phyloP scores from a whole-genome alignment of 35 echinoderm and acorn worm genomes.

The Nesometra sesokonis region DNA sequence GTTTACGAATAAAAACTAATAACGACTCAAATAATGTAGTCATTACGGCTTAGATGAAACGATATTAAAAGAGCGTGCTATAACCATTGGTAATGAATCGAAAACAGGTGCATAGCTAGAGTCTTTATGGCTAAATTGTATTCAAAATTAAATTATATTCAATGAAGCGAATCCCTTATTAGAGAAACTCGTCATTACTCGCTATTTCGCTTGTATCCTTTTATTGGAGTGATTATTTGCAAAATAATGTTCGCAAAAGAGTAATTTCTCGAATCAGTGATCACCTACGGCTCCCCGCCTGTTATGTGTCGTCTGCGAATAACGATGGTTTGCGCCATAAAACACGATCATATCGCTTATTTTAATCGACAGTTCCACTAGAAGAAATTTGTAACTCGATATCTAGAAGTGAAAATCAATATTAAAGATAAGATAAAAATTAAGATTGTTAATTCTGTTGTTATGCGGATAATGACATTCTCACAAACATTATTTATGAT shows the following conservation, averaged over 20 bases:
- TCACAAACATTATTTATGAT: no score
- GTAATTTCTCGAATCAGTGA: not conserved
- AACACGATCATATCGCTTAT: no score
- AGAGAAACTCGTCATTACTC: not conserved
- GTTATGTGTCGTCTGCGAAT: no score
- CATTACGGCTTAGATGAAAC: not conserved
- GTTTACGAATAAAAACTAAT: not conserved
- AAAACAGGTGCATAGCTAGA: not conserved
- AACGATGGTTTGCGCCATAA: no score
- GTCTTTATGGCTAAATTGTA: not conserved
- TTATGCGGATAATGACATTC: no score
- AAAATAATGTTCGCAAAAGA: not conserved
- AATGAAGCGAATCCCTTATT: not conserved
- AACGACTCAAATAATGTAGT: not conserved
- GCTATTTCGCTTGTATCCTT: not conserved
- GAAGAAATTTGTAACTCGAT: no score
- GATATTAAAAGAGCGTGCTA: not conserved
- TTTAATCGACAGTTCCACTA: no score
- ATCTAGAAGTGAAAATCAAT: no score
- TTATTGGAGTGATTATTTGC: not conserved
- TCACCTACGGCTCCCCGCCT: not conserved
- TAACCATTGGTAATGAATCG: not conserved
- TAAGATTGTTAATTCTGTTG: no score
- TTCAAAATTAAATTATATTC: constrained; percentile 1
- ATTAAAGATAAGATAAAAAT: no score